Evolutionary conservation across 2,113 vertebrate genomes (phyloP).

Genomic region (Poeciliopsis occidentalis): DNA sequence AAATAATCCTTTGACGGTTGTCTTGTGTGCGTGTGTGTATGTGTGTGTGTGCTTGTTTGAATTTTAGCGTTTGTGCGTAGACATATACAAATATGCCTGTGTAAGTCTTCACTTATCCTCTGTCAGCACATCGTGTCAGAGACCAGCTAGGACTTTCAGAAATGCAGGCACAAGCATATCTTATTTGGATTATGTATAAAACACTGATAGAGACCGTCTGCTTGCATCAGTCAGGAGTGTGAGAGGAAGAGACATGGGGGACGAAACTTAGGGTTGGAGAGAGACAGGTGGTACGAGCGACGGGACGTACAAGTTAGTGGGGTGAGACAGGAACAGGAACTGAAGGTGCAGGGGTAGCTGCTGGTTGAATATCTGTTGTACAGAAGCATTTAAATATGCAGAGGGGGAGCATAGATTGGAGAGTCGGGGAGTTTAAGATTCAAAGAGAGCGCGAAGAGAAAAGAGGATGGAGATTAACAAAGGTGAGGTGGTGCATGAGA

Average conservation of each 20-base stretch:
- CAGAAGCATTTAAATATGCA: slow-evolving; percentile 50
- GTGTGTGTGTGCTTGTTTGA: slow-evolving; percentile 1
- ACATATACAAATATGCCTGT: slow-evolving; percentile 20
- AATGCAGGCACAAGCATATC: slow-evolving; percentile 76
- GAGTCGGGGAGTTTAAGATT: slow-evolving; percentile 57
- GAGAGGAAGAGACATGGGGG: slow-evolving; percentile 31
- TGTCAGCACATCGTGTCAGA: slow-evolving; percentile 72
- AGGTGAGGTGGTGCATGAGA: slow-evolving; percentile 64
- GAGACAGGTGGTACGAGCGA: not conserved
- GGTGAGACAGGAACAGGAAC: slow-evolving; percentile 20
- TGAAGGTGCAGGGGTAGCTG: slow-evolving; percentile 16
- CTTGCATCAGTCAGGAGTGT: slow-evolving; percentile 68
- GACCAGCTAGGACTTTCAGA: slow-evolving; percentile 68
- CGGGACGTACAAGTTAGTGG: slow-evolving; percentile 19
- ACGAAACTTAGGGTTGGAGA: slow-evolving; percentile 7
- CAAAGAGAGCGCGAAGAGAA: slow-evolving; percentile 37
- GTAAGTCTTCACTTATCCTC: slow-evolving; percentile 47
- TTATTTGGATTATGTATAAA: slow-evolving; percentile 80
- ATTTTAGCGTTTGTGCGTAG: slow-evolving; percentile 22
- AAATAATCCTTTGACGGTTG: slow-evolving; percentile 61
- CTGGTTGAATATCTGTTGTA: slow-evolving; percentile 15
- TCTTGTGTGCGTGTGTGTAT: not conserved
- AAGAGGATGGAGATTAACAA: slow-evolving; percentile 61
- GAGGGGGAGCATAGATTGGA: slow-evolving; percentile 31
- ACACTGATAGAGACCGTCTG: slow-evolving; percentile 72